These are phyloP conservation scores for Caenorhabditis tropicalis DNA, from an alignment of 1,140 invertebrate genomes.

Conservation along the genomic window DNA sequence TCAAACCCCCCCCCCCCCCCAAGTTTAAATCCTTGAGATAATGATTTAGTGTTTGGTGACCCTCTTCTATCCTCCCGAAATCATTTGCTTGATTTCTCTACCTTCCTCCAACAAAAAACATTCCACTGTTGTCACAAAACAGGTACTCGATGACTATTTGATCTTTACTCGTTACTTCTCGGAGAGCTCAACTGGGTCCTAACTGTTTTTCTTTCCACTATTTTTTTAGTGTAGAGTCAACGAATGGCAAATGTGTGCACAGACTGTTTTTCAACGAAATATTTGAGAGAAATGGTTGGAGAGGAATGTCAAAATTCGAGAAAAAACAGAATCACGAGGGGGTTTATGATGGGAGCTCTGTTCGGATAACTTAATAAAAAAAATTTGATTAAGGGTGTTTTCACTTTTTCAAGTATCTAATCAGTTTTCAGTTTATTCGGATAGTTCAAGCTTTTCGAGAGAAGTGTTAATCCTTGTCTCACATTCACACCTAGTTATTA, in stretches of 20 bases:
- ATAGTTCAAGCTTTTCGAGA: too few relatives aligned
- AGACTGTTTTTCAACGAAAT: neutral
- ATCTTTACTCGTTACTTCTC: neutral
- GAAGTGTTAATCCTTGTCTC: too few relatives aligned
- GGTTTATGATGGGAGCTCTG: too few relatives aligned
- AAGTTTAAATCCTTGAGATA: too few relatives aligned
- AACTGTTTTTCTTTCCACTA: slow-evolving; percentile 5
- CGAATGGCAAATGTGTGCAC: slow-evolving; percentile 3
- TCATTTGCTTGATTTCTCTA: slow-evolving; percentile 13
- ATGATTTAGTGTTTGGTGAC: neutral
- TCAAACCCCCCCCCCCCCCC: too few relatives aligned
- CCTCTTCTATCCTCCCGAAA: neutral
- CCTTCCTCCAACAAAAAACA: neutral
- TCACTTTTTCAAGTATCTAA: too few relatives aligned
- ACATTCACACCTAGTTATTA: neutral
- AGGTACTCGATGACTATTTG: slow-evolving; percentile 26
- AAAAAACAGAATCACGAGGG: neutral
- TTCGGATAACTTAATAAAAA: too few relatives aligned
- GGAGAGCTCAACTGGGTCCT: slow-evolving; percentile 28
- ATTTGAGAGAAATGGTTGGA: too few relatives aligned
- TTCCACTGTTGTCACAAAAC: slow-evolving; percentile 30
- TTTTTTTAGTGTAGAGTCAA: neutral
- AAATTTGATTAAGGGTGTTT: too few relatives aligned
- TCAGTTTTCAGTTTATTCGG: too few relatives aligned
- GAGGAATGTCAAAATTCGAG: neutral